Conservation (phyloP, 2,797 vertebrate genomes). For the Choloepus didactylus region DNA sequence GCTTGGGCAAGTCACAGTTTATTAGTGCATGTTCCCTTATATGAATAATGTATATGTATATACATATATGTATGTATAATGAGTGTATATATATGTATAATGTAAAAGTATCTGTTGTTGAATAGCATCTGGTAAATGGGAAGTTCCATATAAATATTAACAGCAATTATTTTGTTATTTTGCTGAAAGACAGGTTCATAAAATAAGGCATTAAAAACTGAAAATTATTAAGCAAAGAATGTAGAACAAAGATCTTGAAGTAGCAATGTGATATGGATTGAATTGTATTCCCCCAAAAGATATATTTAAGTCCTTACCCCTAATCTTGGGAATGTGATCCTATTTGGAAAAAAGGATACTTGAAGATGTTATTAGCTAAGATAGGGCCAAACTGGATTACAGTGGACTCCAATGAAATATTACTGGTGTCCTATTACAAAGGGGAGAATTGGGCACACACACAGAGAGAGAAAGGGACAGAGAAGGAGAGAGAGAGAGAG, state of each 20-base stretch:
- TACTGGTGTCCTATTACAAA: too few species aligned
- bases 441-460: too few species aligned
- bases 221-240: not conserved
- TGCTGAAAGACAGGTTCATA: not conserved
- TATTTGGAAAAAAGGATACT: too few species aligned
- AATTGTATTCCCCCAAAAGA: too few species aligned
- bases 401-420: too few species aligned
- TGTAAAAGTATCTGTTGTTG: not conserved
- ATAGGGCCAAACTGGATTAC: too few species aligned
- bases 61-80: too few species aligned
- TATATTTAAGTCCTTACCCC: too few species aligned
- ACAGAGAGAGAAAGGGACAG: too few species aligned
- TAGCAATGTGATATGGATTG: not conserved
- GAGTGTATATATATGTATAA: not conserved
- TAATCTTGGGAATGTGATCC: too few species aligned
- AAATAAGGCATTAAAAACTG: not conserved
- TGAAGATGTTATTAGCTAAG: too few species aligned
- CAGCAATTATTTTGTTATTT: not conserved
- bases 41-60: not conserved
- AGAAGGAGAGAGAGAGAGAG: too few species aligned
- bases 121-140: not conserved
- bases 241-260: not conserved
- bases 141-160: not conserved
- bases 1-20: not conserved
- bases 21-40: not conserved